Base-by-base conservation (phyloP, 1,140 invertebrate species). In the Pectinophora gossypiella region DNA sequence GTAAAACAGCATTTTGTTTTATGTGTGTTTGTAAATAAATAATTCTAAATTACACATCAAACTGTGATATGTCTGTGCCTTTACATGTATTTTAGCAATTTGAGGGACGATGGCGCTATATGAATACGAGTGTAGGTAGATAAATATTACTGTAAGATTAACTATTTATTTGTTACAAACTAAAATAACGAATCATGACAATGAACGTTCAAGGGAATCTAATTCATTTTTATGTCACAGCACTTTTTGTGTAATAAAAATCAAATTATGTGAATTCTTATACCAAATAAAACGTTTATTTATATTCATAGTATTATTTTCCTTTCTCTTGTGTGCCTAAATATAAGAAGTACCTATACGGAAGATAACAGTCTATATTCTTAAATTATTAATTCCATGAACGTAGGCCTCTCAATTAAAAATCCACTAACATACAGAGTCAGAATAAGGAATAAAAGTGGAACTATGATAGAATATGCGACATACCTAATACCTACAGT, bases 21-120 rank as follows among this genome's bases (percentile, higher is more conserved):
- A 19, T 46, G 16, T 22, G 44, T 46, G 19, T 23, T 22, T 22
- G 22, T 46, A 21, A 13, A 23, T 77, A 76, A 75, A 65, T 75
- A 72, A 69, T 68, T 57, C 71, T 59, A 68, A 64, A 72, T 72
- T 65, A 63, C 32, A 63, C 47, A 63, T 60, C 53, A 64, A 81
- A 77, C 82, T 85, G 82, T 85, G 82, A 85, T 85, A 85, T 73
- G 76, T 81, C 82, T 85, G 82, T 85, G 82, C 82, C 82, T 85
- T 85, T 65, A 63, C 63, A 64, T 76, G 58, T 70, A 69, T 64
- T 53, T 54, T 63, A 69, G 59, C 56, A 68, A 61, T 56, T 49
- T 64, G 48, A 64, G 72, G 68, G 54, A 65, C 20, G 79, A 68
- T 83, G 74, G 81, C 79, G 75, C 78, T 78, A 43, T 18, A 9